A percentile compares a stretch with the other conserved stretches of the same genome.
These are phyloP conservation scores for Aphelenchoides fujianensis DNA, from an alignment of 1,140 invertebrate species.

Conservation along the genomic window DNA sequence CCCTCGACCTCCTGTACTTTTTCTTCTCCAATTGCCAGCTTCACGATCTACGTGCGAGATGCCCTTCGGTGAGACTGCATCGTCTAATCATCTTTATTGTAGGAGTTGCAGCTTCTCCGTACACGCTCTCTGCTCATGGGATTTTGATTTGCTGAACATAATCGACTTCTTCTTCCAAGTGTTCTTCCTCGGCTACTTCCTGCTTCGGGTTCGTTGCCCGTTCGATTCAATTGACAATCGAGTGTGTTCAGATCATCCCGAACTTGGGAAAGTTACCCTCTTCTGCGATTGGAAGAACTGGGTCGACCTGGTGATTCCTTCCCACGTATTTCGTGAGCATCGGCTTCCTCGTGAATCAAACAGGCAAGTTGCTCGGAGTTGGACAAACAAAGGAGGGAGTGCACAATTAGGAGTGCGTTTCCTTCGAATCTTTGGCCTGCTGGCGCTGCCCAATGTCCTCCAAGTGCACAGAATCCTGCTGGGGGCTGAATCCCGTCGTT, in stretches of 20 bases:
- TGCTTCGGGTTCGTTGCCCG: neutral
- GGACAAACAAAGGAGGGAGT: neutral
- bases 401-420: neutral
- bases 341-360: neutral
- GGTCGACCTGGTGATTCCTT: neutral
- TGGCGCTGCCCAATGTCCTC: neutral
- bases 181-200: neutral
- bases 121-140: neutral
- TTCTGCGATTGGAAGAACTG: neutral
- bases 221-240: neutral
- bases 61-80: neutral
- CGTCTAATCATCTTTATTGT: neutral
- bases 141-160: neutral
- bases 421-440: neutral
- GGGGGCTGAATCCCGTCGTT: neutral
- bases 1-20: neutral
- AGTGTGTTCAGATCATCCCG: neutral
- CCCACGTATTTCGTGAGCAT: neutral
- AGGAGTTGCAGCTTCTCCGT: neutral
- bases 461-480: neutral
- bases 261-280: neutral
- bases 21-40: neutral
- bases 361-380: neutral
- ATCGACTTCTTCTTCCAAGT: neutral
- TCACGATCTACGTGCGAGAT: neutral